Percentiles rank a stretch among this genome's conserved stretches.
phyloP scores from a whole-genome alignment of 2,113 vertebrate genomes.

The Ptyas mucosa region DNA sequence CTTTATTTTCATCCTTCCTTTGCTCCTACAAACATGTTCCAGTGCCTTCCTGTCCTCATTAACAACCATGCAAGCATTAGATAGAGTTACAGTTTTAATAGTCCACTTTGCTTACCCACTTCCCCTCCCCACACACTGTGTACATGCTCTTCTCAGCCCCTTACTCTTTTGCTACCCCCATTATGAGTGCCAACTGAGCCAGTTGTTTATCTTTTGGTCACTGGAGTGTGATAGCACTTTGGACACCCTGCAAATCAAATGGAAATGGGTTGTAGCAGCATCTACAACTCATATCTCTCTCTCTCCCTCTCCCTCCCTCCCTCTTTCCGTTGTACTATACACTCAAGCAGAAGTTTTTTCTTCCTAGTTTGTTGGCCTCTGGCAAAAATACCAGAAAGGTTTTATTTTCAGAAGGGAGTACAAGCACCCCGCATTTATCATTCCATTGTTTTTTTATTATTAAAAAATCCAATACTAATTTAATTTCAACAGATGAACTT shows the following conservation, averaged over 20 bases:
- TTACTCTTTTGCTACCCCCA: neutral
- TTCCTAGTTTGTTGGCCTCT: neutral
- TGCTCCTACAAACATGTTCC: neutral
- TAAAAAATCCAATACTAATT: neutral
- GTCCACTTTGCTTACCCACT: neutral
- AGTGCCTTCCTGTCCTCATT: slow-evolving; percentile 11
- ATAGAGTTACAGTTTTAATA: slow-evolving; percentile 28
- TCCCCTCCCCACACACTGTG: neutral
- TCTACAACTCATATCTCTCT: too few species aligned
- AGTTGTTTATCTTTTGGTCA: slow-evolving; percentile 25
- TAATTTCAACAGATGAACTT: neutral
- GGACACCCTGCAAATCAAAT: slow-evolving; percentile 6
- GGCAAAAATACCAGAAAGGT: neutral
- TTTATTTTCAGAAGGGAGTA: neutral
- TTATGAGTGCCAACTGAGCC: slow-evolving; percentile 11
- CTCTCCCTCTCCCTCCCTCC: neutral
- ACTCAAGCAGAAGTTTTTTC: neutral
- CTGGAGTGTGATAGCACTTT: slow-evolving; percentile 19
- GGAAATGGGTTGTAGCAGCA: neutral
- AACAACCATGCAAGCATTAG: slow-evolving; percentile 14
- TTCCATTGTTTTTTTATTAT: neutral
- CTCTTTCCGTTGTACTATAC: neutral
- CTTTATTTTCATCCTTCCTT: slow-evolving; percentile 38
- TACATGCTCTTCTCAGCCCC: neutral
- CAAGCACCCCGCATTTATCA: neutral